Evolutionary conservation across 2,888 invertebrate genomes (phyloP).

Genomic region (Amphimallon solstitiale): DNA sequence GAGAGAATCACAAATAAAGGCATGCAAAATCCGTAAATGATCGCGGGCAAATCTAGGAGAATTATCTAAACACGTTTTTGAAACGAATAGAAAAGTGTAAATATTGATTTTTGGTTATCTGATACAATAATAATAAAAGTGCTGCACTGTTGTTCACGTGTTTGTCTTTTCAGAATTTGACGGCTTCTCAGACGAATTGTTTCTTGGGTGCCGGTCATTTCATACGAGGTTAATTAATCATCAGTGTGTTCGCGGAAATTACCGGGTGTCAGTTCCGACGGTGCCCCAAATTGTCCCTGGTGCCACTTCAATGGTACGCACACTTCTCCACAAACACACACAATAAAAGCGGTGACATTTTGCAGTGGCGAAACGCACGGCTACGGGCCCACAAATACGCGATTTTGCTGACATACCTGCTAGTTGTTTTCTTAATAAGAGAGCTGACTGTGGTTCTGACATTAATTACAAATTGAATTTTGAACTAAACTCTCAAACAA

Average conservation of each 20-base stretch:
- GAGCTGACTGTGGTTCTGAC: constrained; percentile 96
- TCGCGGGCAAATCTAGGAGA: neutral
- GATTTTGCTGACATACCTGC: constrained; percentile 77
- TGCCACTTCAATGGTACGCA: constrained; percentile 27
- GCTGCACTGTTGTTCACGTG: constrained; percentile 23
- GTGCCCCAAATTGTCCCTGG: constrained; percentile 14
- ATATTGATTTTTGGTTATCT: constrained; percentile 38
- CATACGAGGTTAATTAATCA: neutral
- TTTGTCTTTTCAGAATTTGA: neutral
- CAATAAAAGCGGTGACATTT: constrained; percentile 32
- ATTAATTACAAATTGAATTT: constrained; percentile 87
- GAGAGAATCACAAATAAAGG: neutral
- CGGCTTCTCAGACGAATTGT: neutral
- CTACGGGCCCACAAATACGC: constrained; percentile 27
- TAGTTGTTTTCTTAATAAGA: constrained; percentile 94
- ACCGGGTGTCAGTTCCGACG: neutral
- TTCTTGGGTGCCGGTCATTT: neutral
- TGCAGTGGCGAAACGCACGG: constrained; percentile 30
- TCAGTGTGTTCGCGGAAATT: neutral
- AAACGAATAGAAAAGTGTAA: constrained; percentile 31
- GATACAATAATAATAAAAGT: constrained; percentile 21
- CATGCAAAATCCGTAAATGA: neutral
- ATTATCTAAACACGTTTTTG: constrained; percentile 17
- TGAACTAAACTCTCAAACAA: constrained; percentile 78
- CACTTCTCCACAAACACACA: constrained; percentile 14